Conservation (phyloP, 2,888 invertebrate species). For the Crematogaster levior region DNA sequence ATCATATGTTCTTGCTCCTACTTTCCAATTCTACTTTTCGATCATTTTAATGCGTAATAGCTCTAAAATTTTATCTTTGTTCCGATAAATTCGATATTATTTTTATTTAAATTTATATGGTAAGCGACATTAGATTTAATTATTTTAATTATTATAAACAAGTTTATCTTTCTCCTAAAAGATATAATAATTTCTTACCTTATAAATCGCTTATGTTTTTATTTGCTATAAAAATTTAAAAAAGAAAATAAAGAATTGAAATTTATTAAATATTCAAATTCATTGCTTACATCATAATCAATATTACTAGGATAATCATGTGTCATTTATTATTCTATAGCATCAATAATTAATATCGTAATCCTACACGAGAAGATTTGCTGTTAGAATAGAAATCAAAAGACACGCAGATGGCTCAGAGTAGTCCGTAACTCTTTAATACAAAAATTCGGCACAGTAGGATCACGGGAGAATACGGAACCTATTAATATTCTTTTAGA, state of each 20-base stretch:
- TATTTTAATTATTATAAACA: neutral
- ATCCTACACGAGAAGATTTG: slow-evolving; percentile 53
- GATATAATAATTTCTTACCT: neutral
- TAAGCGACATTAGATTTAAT: neutral
- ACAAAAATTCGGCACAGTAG: slow-evolving; percentile 71
- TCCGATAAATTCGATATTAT: neutral
- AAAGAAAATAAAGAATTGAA: neutral
- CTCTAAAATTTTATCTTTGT: neutral
- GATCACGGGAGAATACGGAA: slow-evolving; percentile 65
- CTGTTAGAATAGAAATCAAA: slow-evolving; percentile 65
- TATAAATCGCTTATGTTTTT: neutral
- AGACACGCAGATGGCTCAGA: slow-evolving; percentile 75
- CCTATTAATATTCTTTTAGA: slow-evolving; percentile 79
- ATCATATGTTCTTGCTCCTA: neutral
- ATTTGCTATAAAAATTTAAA: neutral
- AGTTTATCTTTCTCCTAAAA: neutral
- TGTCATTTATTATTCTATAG: slow-evolving; percentile 79
- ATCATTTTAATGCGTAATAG: neutral
- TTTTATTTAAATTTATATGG: neutral
- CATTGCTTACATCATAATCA: slow-evolving; percentile 67
- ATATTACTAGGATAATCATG: slow-evolving; percentile 78
- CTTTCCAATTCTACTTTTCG: neutral
- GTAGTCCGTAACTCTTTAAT: slow-evolving; percentile 69
- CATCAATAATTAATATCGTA: slow-evolving; percentile 78
- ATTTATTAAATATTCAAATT: slow-evolving; percentile 17